Evolutionary conservation across 2,113 vertebrate genomes (phyloP), one percentile per base, ranked within the genome.

Genomic region (Cyanistes caeruleus): DNA sequence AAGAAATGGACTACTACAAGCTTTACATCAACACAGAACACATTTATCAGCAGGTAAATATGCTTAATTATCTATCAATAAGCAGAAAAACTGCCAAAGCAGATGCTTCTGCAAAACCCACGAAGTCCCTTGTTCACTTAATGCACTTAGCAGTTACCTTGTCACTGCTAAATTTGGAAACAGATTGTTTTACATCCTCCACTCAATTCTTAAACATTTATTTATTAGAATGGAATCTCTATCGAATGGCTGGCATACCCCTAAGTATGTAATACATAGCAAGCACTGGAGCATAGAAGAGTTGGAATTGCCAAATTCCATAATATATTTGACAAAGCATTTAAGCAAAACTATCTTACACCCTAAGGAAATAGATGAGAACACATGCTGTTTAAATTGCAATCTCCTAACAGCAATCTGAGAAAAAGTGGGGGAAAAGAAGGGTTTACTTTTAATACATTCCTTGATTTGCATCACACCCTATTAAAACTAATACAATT

Each of bases 141-240:
- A 3, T 55, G 21, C 19, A 64, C 14, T 44, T 37, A 87, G 16
- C 22, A 67, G 39, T 35, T 35, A 64, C 5, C 11, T 44, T 56
- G n/a, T n/a, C 52, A 81, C 30, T 48, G 30, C 27, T 59, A 56
- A 20, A 63, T n/a, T 24, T 0, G 0, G 22, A 5, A 86, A 80
- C 2, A 35, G 22, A 31, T 4, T 16, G 8, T 22, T 67, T 64
- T 59, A 20, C 13, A 3, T 24, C 20, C 33, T 39, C 31, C 3
- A 5, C 11, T 87, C 43, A 33, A 56, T 62, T 14, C 18, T 64
- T 59, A 59, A 35, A 53, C 18, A 37, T 33, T n/a, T 28, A 37
- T 37, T 31, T 13, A 69, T 19, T 17, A 89, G 52, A 78, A 78
- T 0, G 43, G 74, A 43, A 59, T 33, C 11, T 27, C 44, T 48